phyloP scores from a whole-genome alignment of 2,888 invertebrate species.

The Metacarcinus magister region DNA sequence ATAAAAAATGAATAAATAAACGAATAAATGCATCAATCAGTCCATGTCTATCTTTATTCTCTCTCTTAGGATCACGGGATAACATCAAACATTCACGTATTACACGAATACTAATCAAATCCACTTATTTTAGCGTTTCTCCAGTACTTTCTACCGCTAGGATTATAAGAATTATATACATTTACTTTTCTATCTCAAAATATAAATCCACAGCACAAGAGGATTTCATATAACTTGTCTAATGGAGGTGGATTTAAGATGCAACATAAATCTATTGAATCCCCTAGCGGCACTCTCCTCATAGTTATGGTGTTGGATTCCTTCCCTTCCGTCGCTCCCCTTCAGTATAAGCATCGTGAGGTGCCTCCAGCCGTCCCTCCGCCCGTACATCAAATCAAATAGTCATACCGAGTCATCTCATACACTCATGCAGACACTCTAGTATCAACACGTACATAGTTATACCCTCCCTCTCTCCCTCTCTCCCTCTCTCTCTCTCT shows the following conservation, averaged over 20 bases:
- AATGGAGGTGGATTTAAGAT: slow-evolving; percentile 6
- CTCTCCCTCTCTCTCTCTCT: slow-evolving; percentile 37
- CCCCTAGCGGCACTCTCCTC: not conserved
- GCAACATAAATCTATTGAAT: not conserved
- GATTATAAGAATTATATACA: not conserved
- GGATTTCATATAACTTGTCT: not conserved
- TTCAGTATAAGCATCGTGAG: not conserved
- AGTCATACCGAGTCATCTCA: not conserved
- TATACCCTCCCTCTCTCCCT: not conserved
- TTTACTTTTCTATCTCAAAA: not conserved
- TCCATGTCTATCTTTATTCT: not conserved
- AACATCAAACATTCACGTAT: not conserved
- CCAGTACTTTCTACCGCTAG: not conserved
- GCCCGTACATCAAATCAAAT: not conserved
- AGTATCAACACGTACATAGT: not conserved
- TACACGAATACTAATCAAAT: not conserved
- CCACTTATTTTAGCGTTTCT: not conserved
- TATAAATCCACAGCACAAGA: not conserved
- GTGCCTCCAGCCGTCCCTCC: not conserved
- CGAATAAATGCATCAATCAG: not conserved
- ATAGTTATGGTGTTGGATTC: not conserved
- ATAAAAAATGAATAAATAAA: not conserved
- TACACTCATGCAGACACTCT: not conserved
- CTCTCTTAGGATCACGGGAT: not conserved
- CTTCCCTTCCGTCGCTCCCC: not conserved